Evolutionary conservation across 2,888 invertebrate genomes (phyloP), one percentile per base, ranked within the genome.

Genomic region (Tachina grossa): DNA sequence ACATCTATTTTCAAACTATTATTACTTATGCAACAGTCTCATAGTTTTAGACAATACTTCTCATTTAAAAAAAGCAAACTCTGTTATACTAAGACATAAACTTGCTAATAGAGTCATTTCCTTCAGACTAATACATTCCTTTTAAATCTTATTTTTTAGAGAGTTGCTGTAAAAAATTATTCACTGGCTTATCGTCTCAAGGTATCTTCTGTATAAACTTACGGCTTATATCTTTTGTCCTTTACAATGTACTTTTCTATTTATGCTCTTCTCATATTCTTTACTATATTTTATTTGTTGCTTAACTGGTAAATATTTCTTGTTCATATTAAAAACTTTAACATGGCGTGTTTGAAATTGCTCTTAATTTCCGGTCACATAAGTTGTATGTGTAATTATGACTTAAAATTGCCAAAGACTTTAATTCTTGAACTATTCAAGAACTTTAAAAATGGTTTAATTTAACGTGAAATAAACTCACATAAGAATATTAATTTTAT

Each of bases 321-420:
- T 65, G 65, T 83, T 77, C 49, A 39, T 66, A 59, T 77, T 72
- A 66, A 72, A 19, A 59, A 68, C 39, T 68, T 66, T 72, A 63
- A 69, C 41, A 41, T 53, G 59, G 51, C 59, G 47, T 65, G 65
- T 81, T 55, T 55, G 68, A 74, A 78, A 82, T 82, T 74, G 68
- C 45, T 85, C 72, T 82, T 78, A 63, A 82, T 85, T 75, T 85
- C 82, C 82, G 85, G 85, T 85, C 78, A 85, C 82, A 85, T 82
- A 82, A 69, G 22, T 63, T 71, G 53, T 57, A 49, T 74, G 77
- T 85, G 51, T 82, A 82, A 85, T 82, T 85, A 85, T 68, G 72
- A 41, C 59, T 59, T 66, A 10, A 66, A 66, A 66, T 61, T 66
- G 47, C 51, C 55, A 31, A 6, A 5, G 59, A 10, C 71, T 71